Evolutionary conservation across 2,888 invertebrate genomes (phyloP).

Genomic region (Drosophila kuntzei): DNA sequence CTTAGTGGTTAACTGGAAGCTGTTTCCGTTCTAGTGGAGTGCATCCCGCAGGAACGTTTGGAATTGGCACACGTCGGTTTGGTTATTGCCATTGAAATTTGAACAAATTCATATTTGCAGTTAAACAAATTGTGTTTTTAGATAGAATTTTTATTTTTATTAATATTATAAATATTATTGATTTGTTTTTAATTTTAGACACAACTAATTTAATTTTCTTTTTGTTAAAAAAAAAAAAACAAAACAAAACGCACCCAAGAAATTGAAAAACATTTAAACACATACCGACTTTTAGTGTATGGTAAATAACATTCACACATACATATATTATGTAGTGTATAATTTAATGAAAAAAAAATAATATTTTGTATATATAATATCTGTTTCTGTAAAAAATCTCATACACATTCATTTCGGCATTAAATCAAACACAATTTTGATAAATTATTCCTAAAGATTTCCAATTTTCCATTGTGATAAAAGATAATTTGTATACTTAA

Average conservation of each 20-base stretch:
- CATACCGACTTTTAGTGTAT: constrained; percentile 30
- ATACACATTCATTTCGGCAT: constrained; percentile 61
- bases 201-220: constrained; percentile 65
- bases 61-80: constrained; percentile 68
- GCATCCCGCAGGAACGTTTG: constrained; percentile 54
- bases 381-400: constrained; percentile 60
- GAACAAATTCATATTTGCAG: constrained; percentile 66
- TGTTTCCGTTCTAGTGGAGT: constrained; percentile 80
- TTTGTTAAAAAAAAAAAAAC: constrained; percentile 45
- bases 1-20: constrained; percentile 85
- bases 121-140: constrained; percentile 75
- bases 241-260: constrained; percentile 36
- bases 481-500: constrained; percentile 72
- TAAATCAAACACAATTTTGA: constrained; percentile 44
- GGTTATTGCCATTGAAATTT: constrained; percentile 74
- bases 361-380: constrained; percentile 49
- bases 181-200: constrained; percentile 77
- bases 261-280: constrained; percentile 39
- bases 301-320: constrained; percentile 22
- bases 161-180: constrained; percentile 67
- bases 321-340: constrained; percentile 66
- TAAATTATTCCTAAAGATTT: constrained; percentile 64
- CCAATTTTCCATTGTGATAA: constrained; percentile 77
- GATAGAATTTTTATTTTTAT: constrained; percentile 82
- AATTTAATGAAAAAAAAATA: constrained; percentile 39